A percentile compares a stretch with the other conserved stretches of the same genome.
phyloP scores from a whole-genome alignment of 1,140 invertebrate genomes.

The Drosophila lacteicornis region DNA sequence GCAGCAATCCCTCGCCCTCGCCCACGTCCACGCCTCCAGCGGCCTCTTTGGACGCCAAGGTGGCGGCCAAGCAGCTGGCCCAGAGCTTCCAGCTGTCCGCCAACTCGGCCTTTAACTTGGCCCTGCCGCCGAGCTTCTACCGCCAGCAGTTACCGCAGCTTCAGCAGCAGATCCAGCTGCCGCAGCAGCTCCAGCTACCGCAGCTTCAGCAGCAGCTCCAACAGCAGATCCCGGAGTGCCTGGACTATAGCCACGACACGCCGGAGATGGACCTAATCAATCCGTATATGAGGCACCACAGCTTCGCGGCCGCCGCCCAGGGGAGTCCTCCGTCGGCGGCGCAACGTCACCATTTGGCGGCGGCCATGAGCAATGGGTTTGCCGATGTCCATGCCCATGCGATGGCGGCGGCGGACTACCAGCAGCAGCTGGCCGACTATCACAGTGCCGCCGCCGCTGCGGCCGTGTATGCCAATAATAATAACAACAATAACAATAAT shows the following conservation, averaged over 20 bases:
- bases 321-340: conserved; percentile 68
- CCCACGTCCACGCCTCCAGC: conserved; percentile 37
- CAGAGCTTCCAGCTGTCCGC: conserved; percentile 78
- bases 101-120: conserved; percentile 80
- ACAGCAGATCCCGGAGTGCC: conserved; percentile 37
- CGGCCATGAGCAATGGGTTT: conserved; percentile 67
- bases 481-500: conserved; percentile 58
- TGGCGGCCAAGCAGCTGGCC: conserved; percentile 64
- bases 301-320: conserved; percentile 73
- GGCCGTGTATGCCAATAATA: conserved; percentile 75
- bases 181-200: conserved; percentile 23
- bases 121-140: conserved; percentile 69
- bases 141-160: conserved; percentile 34
- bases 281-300: conserved; percentile 83
- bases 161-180: conserved; percentile 22
- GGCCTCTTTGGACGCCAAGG: conserved; percentile 25
- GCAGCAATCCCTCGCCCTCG: conserved; percentile 62
- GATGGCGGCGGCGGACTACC: conserved; percentile 75
- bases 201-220: conserved; percentile 26
- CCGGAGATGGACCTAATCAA: conserved; percentile 80
- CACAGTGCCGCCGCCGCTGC: conserved; percentile 79
- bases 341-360: conserved; percentile 70
- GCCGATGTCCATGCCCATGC: conserved; percentile 73
- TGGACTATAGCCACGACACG: conserved; percentile 49
- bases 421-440: conserved; percentile 79